These are phyloP conservation scores for Trogon melanurus DNA, from an alignment of 2,113 vertebrate genomes.

Conservation along the genomic window DNA sequence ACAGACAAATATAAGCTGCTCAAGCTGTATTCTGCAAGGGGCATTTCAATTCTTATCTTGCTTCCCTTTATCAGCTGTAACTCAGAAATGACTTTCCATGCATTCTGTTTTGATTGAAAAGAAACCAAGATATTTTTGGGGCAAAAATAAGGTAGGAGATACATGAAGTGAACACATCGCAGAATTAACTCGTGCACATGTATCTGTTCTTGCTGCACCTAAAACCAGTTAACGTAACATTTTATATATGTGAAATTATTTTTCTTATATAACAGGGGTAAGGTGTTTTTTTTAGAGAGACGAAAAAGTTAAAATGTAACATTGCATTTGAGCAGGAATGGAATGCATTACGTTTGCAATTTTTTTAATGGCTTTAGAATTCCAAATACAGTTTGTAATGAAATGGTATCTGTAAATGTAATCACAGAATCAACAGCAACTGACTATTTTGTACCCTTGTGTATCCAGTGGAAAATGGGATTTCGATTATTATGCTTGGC, in stretches of 20 bases:
- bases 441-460: background rate
- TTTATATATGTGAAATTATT: background rate
- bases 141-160: background rate
- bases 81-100: background rate
- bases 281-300: background rate
- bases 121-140: background rate
- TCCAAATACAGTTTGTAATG: background rate
- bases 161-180: background rate
- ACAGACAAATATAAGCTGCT: rapidly evolving
- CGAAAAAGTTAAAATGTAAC: background rate
- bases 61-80: background rate
- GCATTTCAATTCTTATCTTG: background rate
- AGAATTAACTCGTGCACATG: background rate
- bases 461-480: background rate
- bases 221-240: background rate
- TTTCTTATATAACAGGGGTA: background rate
- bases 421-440: background rate
- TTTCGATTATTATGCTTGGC: background rate
- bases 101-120: background rate
- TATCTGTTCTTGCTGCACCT: background rate
- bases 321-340: background rate
- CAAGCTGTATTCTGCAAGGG: background rate
- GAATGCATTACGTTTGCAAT: background rate
- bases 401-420: slow-evolving; percentile 16
- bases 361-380: background rate